Evolutionary conservation across 1,140 invertebrate genomes (phyloP), one percentile per base, ranked within the genome.

Genomic region (Tetranychus cinnabarinus): DNA sequence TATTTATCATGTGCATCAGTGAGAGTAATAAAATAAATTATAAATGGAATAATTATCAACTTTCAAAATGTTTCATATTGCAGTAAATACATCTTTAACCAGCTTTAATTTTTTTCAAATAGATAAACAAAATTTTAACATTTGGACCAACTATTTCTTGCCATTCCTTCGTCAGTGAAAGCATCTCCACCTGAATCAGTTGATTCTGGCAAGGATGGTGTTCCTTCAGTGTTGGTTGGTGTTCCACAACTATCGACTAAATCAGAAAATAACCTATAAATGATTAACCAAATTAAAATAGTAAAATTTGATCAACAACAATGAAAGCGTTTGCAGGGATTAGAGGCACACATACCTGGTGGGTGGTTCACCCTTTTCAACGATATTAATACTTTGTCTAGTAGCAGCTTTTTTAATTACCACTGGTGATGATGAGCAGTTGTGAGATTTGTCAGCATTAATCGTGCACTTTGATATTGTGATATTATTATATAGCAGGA

Each of bases 391-490:
- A 63, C 45, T 63, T 59, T 57, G 62, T 63, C 31, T 36, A 62
- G 1, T 23, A 23, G 60, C 59, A 31, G 62, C 54, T 39, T 63
- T 48, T 58, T 63, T 63, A 15, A 63, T 63, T 2, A 63, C 62
- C 6, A 37, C 15, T 52, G 48, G 33, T 52, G 15, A 33, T 8
- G 15, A 33, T 52, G 48, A 52, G 33, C n/a, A n/a, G n/a, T n/a
- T n/a, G n/a, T n/a, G 5, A 1, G 34, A 54, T 54, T 54, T 7
- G n/a, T 54, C 50, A 54, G 7, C 50, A 54, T 54, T 1, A 34
- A 54, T 42, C 39, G 39, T 42, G 39, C 39, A 42, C 39, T 42
- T 42, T 42, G 39, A 6, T 42, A 1, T 10, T 42, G 39, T 42
- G 39, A 42, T 6, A 42, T 42, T 6, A n/a, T n/a, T n/a, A n/a